phyloP scores from a whole-genome alignment of 2,888 invertebrate genomes.

The Aspidapion aeneum region DNA sequence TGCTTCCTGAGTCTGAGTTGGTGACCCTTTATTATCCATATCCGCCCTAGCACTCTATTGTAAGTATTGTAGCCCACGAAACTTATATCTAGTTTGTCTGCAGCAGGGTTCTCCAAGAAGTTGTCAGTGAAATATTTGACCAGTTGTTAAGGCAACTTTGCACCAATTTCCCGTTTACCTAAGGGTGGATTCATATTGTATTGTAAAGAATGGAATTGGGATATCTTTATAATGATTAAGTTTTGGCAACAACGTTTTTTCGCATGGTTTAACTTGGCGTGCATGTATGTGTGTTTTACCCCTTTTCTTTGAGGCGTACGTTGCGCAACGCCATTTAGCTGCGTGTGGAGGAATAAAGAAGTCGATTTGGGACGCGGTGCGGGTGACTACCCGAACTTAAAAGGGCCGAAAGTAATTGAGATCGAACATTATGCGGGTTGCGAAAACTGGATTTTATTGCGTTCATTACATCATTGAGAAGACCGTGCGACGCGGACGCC shows the following conservation, averaged over 20 bases:
- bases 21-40: too few relatives aligned
- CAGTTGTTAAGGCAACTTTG: too few relatives aligned
- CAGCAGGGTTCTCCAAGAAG: too few relatives aligned
- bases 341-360: conserved; percentile 31
- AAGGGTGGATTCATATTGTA: too few relatives aligned
- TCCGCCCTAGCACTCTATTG: too few relatives aligned
- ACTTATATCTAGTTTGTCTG: too few relatives aligned
- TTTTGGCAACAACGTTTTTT: conserved; percentile 1
- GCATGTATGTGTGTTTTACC: conserved; percentile 19
- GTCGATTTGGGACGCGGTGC: conserved; percentile 29
- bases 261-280: neutral
- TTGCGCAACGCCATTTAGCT: conserved; percentile 28
- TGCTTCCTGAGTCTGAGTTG: too few relatives aligned
- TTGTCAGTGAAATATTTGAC: too few relatives aligned
- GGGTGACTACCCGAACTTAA: conserved; percentile 30
- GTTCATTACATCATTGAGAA: conserved; percentile 21
- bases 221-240: too few relatives aligned
- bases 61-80: too few relatives aligned
- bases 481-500: conserved; percentile 17
- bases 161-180: too few relatives aligned
- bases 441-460: conserved; percentile 22
- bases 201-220: too few relatives aligned
- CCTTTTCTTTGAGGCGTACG: conserved; percentile 24
- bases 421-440: conserved; percentile 32
- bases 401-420: conserved; percentile 29